These are phyloP conservation scores for Saturnia japonica DNA, from an alignment of 2,888 invertebrate genomes.

Conservation along the genomic window DNA sequence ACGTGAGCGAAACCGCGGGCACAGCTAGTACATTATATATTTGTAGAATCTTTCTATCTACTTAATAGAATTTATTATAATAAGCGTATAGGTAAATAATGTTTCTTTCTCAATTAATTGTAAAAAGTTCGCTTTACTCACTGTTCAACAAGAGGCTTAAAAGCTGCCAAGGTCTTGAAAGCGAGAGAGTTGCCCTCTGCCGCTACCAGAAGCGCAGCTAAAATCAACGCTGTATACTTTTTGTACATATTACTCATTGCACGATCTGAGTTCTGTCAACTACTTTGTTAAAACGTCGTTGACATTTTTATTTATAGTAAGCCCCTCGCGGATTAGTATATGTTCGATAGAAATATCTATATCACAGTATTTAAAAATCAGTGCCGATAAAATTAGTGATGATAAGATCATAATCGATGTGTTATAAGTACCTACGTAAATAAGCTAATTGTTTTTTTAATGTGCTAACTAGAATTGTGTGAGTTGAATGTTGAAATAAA, in stretches of 20 bases:
- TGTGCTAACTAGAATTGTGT: neutral
- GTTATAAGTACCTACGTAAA: constrained; percentile 43
- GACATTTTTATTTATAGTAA: constrained; percentile 44
- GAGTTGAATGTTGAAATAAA: neutral
- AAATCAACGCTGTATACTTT: constrained; percentile 50
- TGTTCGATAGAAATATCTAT: constrained; percentile 38
- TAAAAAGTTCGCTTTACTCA: constrained; percentile 12
- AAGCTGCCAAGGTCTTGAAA: constrained; percentile 12
- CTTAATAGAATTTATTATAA: no score
- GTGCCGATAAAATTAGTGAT: constrained; percentile 39
- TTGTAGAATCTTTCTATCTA: neutral
- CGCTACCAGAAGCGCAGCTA: constrained; percentile 52
- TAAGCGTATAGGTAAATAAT: neutral
- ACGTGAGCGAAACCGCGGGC: no score
- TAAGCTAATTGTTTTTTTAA: constrained; percentile 4
- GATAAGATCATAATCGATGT: constrained; percentile 57
- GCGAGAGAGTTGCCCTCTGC: constrained; percentile 52
- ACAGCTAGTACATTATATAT: no score
- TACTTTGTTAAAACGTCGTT: constrained; percentile 14
- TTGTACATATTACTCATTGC: constrained; percentile 46
- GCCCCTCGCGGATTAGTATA: constrained; percentile 42
- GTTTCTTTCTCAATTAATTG: neutral
- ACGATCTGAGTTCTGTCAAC: constrained; percentile 25
- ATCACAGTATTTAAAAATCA: constrained; percentile 49
- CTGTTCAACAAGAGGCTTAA: constrained; percentile 6